Evolutionary conservation across 2,113 vertebrate genomes (phyloP), one percentile per base, ranked within the genome.

Genomic region (Cyanoderma ruficeps): DNA sequence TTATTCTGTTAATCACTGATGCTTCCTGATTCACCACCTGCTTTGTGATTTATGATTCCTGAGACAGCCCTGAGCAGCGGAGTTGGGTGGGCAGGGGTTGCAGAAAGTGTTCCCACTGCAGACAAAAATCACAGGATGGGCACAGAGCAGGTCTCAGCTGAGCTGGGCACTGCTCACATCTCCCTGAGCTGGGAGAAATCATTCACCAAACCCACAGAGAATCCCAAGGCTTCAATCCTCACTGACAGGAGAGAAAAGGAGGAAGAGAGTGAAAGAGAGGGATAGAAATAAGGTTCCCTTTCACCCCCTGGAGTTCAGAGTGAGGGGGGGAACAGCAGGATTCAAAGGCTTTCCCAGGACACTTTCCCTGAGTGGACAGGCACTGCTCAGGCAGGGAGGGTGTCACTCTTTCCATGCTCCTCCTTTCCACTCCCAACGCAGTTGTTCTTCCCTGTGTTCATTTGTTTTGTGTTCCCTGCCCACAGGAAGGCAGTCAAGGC

Each of bases 401-500:
- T 72, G 24, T 25, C 17, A 11, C 16, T 41, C 39, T 31, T 64
- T 28, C 56, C 49, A 3, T 64, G 22, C 13, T 68, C 8, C 41
- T 60, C 63, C 22, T 56, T 49, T 2, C 55, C 87, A 35, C 44
- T 63, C 30, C 59, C 59, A 33, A 0, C 50, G 11, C 30, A 0
- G 6, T 13, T 63, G 22, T 31, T 53, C 27, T 27, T 68, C 35
- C 44, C 20, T 31, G 44, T 63, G 13, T 2, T 92, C 85, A 93
- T 27, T 35, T 24, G 37, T 19, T 60, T 22, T 56, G 41, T 41
- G 19, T 77, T 76, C 95, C n/a, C 64, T 67, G 4, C 57, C 74
- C 69, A 70, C 98, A 99, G 99, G 96, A 99, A 99, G 97, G 99
- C 99, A 0, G 99, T 99, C 82, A 99, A 99, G 97, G 99, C 99